phyloP scores from a whole-genome alignment of 1,140 invertebrate genomes.

The Lysiphlebus fabarum region DNA sequence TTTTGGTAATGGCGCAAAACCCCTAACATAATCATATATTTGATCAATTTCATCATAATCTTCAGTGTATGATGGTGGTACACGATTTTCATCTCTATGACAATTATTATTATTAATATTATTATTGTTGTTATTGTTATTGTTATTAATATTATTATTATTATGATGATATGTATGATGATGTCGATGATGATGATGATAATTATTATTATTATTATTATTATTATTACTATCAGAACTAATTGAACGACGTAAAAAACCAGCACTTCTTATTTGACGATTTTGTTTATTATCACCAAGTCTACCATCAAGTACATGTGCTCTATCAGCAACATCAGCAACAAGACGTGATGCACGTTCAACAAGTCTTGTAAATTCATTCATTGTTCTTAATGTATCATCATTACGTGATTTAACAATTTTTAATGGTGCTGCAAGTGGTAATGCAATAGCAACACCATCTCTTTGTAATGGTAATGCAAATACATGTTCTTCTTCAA shows the following conservation, averaged over 20 bases:
- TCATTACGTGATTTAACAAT: conserved; percentile 80
- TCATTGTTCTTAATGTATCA: conserved; percentile 72
- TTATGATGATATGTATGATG: conserved; percentile 37
- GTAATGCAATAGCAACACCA: conserved; percentile 73
- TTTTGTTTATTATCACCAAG: conserved; percentile 63
- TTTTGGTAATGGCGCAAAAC: conserved; percentile 84
- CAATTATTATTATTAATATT: conserved; percentile 30
- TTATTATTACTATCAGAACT: conserved; percentile 32
- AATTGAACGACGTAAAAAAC: conserved; percentile 60
- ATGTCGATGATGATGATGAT: conserved; percentile 38
- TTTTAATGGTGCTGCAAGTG: conserved; percentile 81
- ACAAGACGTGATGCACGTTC: conserved; percentile 77
- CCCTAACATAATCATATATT: conserved; percentile 93
- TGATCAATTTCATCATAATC: conserved; percentile 96
- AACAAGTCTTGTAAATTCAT: conserved; percentile 76
- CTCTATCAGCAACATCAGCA: conserved; percentile 78
- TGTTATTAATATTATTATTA: conserved; percentile 37
- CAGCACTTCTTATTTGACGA: conserved; percentile 46
- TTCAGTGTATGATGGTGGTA: conserved; percentile 62
- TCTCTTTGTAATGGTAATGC: conserved; percentile 80
- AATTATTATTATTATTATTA: no score
- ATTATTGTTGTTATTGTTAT: conserved; percentile 32
- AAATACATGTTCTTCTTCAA: conserved; percentile 79
- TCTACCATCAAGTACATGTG: conserved; percentile 72
- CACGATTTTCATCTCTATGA: conserved; percentile 52